phyloP scores from a whole-genome alignment of 2,888 invertebrate species.

The Conomelus anceps region DNA sequence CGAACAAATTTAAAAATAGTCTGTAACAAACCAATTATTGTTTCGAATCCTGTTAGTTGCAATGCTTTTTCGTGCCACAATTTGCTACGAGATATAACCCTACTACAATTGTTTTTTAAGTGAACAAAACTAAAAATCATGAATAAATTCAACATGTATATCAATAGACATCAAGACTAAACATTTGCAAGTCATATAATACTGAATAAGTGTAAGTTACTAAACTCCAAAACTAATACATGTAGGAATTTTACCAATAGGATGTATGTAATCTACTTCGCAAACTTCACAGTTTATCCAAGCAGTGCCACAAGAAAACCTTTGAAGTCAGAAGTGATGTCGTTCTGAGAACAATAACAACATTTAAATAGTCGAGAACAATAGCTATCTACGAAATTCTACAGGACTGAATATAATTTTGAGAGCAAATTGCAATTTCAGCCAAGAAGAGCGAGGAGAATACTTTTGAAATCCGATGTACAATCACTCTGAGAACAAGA shows the following conservation, averaged over 20 bases:
- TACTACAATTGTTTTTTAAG: not conserved
- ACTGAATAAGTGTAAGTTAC: not conserved
- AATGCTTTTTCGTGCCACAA: not conserved
- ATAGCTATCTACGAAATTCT: not conserved
- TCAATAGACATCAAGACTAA: not conserved
- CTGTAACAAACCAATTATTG: not conserved
- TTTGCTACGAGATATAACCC: not conserved
- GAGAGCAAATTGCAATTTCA: not conserved
- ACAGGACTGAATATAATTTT: not conserved
- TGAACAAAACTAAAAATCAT: not conserved
- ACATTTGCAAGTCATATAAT: not conserved
- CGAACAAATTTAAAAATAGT: not conserved
- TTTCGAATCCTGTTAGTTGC: too few species aligned
- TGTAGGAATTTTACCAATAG: not conserved
- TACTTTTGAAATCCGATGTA: slow-evolving; percentile 26
- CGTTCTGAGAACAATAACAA: slow-evolving; percentile 30
- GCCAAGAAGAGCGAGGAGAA: slow-evolving; percentile 23
- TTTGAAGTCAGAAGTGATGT: slow-evolving; percentile 34
- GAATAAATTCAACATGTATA: not conserved
- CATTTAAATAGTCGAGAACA: slow-evolving; percentile 17
- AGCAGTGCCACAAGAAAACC: slow-evolving; percentile 31
- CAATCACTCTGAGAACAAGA: slow-evolving; percentile 29
- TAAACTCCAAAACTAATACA: not conserved
- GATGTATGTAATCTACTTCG: not conserved
- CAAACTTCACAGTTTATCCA: slow-evolving; percentile 15